A percentile compares a stretch with the other conserved stretches of the same genome.
Evolutionary conservation across 1,140 invertebrate species (phyloP).

Genomic region (Tetramorium simillimum): DNA sequence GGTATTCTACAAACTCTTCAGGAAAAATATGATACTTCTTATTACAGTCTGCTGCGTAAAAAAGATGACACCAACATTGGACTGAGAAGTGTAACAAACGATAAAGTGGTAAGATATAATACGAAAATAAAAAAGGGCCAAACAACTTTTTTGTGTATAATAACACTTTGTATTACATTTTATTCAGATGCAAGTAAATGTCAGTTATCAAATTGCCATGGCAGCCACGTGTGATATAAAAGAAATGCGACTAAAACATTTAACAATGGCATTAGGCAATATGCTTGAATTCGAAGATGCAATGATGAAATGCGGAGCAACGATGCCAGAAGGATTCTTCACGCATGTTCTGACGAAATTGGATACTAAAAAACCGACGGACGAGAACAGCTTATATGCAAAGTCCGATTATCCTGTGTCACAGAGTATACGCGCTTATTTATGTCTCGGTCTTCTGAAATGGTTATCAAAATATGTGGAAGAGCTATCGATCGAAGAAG

Average conservation of each 20-base stretch:
- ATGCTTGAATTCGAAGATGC: slow-evolving; percentile 68
- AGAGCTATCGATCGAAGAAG: slow-evolving; percentile 53
- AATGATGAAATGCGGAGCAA: slow-evolving; percentile 49
- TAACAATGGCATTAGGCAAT: slow-evolving; percentile 70
- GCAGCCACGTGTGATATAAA: slow-evolving; percentile 66
- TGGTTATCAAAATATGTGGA: slow-evolving; percentile 70
- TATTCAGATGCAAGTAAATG: slow-evolving; percentile 74
- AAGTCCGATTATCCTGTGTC: slow-evolving; percentile 47
- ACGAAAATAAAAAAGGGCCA: background rate
- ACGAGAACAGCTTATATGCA: slow-evolving; percentile 72
- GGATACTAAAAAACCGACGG: slow-evolving; percentile 65
- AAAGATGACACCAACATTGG: slow-evolving; percentile 53
- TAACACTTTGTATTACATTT: background rate
- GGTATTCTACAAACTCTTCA: slow-evolving; percentile 72
- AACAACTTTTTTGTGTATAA: background rate
- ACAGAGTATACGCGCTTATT: slow-evolving; percentile 79
- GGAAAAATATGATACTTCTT: slow-evolving; percentile 44
- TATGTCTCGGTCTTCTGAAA: slow-evolving; percentile 77
- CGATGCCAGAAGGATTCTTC: slow-evolving; percentile 60
- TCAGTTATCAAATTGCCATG: slow-evolving; percentile 78
- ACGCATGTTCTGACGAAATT: slow-evolving; percentile 72
- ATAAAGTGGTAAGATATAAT: slow-evolving; percentile 57
- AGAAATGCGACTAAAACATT: slow-evolving; percentile 71
- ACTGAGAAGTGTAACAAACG: slow-evolving; percentile 24
- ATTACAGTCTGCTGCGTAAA: slow-evolving; percentile 65